Evolutionary conservation across 2,797 vertebrate genomes (phyloP), one percentile per base, ranked within the genome.

Genomic region (Pseudopleuronectes americanus): DNA sequence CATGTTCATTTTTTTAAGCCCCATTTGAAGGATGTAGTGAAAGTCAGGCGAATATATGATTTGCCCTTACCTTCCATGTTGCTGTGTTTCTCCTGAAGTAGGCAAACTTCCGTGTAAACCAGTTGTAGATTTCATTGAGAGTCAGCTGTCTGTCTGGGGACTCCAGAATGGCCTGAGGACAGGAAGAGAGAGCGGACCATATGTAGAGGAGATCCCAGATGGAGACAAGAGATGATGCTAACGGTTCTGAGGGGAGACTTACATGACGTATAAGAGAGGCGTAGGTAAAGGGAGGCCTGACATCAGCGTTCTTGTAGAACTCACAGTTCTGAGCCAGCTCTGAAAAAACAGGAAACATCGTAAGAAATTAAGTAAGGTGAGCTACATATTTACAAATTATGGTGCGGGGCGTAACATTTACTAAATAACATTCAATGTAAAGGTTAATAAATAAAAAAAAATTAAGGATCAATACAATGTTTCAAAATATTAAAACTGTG

Each of bases 51-150:
- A 3, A 41, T 33, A 26, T 9, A 6, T 54, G 17, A 2, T 28
- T n/a, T n/a, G 57, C 17, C 28, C 84, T 94, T 93, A 99, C 98
- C 97, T 99, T 99, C 98, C 98, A 99, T 80, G 98, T 99, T 85
- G 97, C 98, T 8, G 98, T 99, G 93, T 99, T 99, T 93, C 98
- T 97, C 92, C 98, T 96, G 94, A 99, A 99, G 90, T 99, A 99
- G 89, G 97, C 98, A 59, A 99, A 99, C 96, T 98, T 99, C 91
- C 97, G 93, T 23, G 97, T 99, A 94, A 99, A 99, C 97, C 98
- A 99, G 94, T 99, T 99, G 88, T 99, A 99, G 92, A 99, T 99
- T 90, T 99, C 97, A 21, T 99, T 99, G 89, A 99, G 93, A 69
- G 98, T 99, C 94, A 99, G 94, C 95, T 99, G 97, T 94, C 96